These are phyloP conservation scores for Charadrius vociferus DNA, from an alignment of 2,113 vertebrate species.

Conservation along the genomic window DNA sequence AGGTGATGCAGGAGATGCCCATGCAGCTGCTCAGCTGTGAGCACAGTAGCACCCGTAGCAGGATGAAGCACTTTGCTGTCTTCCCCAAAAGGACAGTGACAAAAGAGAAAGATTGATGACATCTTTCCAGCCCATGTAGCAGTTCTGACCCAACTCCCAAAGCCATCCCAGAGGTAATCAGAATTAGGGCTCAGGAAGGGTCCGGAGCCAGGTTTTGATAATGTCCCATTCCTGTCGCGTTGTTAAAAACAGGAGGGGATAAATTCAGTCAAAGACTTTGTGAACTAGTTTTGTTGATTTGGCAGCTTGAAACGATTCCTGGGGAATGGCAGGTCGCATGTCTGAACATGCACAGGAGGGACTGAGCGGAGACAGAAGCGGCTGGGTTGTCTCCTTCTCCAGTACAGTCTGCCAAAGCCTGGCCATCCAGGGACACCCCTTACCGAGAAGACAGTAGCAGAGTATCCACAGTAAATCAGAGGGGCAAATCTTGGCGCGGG, in stretches of 20 bases:
- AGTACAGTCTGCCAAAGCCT: neutral
- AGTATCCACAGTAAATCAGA: neutral
- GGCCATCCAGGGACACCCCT: neutral
- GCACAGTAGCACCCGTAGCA: neutral
- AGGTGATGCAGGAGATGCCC: neutral
- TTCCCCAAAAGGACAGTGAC: neutral
- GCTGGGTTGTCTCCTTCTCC: neutral
- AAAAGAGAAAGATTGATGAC: neutral
- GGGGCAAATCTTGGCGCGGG: neutral
- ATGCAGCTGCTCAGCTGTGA: neutral
- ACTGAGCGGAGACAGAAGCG: neutral
- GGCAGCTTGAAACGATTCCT: neutral
- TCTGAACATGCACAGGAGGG: neutral
- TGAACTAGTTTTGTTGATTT: neutral
- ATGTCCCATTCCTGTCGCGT: rapidly evolving
- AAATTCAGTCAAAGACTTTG: neutral
- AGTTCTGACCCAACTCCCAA: neutral
- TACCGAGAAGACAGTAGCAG: neutral
- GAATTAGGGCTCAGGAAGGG: neutral
- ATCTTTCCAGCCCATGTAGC: neutral
- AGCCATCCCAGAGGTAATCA: neutral
- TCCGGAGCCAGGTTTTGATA: neutral
- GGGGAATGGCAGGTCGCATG: neutral
- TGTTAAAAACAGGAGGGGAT: neutral
- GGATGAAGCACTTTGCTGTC: neutral